Conservation (phyloP, 2,113 vertebrate species). For the Phylloscopus trochilus region DNA sequence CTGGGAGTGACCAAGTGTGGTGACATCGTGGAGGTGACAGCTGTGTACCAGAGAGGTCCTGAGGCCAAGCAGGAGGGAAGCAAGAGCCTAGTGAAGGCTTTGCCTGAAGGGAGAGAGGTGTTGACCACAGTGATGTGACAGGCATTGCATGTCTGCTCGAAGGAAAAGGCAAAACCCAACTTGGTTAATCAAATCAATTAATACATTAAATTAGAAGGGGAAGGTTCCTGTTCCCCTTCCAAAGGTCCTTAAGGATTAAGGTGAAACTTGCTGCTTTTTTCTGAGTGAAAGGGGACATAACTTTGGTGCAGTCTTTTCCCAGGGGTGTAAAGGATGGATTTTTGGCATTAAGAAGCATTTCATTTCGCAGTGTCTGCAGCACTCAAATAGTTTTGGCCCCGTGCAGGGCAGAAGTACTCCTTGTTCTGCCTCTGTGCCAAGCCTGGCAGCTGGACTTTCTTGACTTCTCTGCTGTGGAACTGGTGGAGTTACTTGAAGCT, state of each 20-base stretch:
- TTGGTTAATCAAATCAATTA: not conserved
- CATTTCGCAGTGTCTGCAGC: not conserved
- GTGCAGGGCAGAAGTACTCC: not conserved
- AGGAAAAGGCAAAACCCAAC: not conserved
- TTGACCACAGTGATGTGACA: not conserved
- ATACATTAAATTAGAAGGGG: not conserved
- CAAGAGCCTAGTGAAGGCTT: not conserved
- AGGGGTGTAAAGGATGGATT: not conserved
- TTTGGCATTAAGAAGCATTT: not conserved
- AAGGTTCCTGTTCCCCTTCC: not conserved
- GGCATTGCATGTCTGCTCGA: not conserved
- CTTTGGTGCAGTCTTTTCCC: not conserved
- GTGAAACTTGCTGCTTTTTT: not conserved
- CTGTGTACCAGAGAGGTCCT: not conserved
- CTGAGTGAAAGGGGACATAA: not conserved
- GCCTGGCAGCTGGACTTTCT: not conserved
- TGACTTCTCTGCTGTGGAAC: not conserved
- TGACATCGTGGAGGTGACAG: not conserved
- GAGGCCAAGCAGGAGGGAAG: not conserved
- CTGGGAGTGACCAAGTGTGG: fast-evolving
- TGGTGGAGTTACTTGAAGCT: not conserved
- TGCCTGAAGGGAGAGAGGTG: not conserved
- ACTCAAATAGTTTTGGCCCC: fast-evolving
- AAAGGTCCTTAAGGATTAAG: not conserved
- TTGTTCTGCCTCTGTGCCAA: not conserved